Conservation (phyloP, 2,888 invertebrate species). For the Drosophila buzzatii region DNA sequence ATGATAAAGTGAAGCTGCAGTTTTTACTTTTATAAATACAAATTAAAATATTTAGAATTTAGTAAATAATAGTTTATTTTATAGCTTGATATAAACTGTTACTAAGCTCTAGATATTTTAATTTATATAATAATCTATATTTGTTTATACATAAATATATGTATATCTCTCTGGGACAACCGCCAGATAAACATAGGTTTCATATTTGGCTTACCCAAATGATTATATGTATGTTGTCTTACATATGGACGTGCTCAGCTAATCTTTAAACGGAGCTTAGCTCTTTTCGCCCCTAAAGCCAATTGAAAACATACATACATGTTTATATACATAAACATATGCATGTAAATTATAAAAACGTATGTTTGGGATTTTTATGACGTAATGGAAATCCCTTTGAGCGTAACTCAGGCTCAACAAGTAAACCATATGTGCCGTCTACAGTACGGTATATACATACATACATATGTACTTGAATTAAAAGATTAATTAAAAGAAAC, state of each 20-base stretch:
- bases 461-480: not conserved
- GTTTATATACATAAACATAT: not conserved
- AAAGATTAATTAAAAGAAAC: not conserved
- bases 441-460: too few relatives aligned
- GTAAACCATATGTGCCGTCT: too few relatives aligned
- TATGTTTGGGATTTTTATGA: conserved; percentile 1
- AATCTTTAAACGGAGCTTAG: not conserved
- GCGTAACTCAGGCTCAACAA: not conserved
- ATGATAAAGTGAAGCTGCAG: not conserved
- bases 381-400: not conserved
- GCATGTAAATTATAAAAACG: not conserved
- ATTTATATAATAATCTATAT: not conserved
- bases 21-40: too few relatives aligned
- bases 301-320: not conserved
- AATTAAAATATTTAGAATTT: too few relatives aligned
- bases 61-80: too few relatives aligned
- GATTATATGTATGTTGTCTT: too few relatives aligned
- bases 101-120: too few relatives aligned
- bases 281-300: too few relatives aligned
- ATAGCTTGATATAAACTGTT: too few relatives aligned
- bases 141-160: too few relatives aligned
- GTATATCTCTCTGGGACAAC: not conserved
- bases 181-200: too few relatives aligned
- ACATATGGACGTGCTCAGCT: too few relatives aligned
- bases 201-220: not conserved